phyloP scores from a whole-genome alignment of 1,140 invertebrate species.

The Kradibia gibbosae region DNA sequence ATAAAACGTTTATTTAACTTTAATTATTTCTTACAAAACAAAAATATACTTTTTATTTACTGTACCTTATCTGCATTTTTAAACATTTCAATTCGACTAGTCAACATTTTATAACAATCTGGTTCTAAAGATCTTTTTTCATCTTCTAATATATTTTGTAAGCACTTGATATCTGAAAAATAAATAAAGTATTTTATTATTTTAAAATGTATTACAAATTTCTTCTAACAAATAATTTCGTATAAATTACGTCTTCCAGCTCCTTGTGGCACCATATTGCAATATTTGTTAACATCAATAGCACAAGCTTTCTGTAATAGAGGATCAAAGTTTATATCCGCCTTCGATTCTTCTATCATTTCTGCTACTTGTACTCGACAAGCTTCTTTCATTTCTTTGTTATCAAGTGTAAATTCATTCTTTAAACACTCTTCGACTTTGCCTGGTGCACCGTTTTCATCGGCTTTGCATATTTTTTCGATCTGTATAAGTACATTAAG shows the following conservation, averaged over 20 bases:
- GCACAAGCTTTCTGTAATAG: constrained; percentile 84
- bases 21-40: no score
- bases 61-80: constrained; percentile 86
- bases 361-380: constrained; percentile 87
- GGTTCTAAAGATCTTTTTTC: constrained; percentile 78
- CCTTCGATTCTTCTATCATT: constrained; percentile 84
- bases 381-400: constrained; percentile 80
- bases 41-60: no score
- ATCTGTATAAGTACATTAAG: constrained; percentile 58
- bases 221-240: constrained; percentile 9
- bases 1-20: no score
- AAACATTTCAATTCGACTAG: constrained; percentile 90
- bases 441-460: constrained; percentile 66
- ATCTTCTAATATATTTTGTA: constrained; percentile 82
- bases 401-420: constrained; percentile 78
- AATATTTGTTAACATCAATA: constrained; percentile 87
- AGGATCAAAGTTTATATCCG: constrained; percentile 89
- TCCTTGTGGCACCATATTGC: constrained; percentile 86
- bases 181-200: constrained; percentile 9
- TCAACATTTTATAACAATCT: constrained; percentile 85
- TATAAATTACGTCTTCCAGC: constrained; percentile 83
- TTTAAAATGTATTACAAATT: constrained; percentile 21
- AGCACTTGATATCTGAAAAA: constrained; percentile 84
- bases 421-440: constrained; percentile 92
- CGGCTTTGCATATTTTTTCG: constrained; percentile 69